Evolutionary conservation across 2,797 vertebrate species (phyloP).

Genomic region (Poeciliopsis presidionis): DNA sequence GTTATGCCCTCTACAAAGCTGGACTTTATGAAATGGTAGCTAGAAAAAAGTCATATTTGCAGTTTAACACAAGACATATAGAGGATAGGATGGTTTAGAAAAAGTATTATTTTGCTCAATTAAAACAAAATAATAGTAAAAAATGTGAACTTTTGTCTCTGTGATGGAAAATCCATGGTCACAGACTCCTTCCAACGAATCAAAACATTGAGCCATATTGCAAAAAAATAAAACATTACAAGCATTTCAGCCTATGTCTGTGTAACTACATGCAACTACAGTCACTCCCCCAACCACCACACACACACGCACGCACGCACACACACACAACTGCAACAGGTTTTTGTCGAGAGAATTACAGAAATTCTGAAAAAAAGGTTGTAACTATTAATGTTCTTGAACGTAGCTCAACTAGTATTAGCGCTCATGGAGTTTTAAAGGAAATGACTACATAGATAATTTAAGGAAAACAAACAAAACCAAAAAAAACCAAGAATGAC

Average conservation of each 20-base stretch:
- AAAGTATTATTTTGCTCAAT: not conserved
- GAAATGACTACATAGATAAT: not conserved
- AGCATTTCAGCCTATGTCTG: too few relatives aligned
- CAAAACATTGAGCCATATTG: not conserved
- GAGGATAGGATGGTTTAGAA: not conserved
- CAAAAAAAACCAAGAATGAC: not conserved
- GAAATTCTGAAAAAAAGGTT: not conserved
- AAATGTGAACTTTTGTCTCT: not conserved
- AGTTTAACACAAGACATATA: not conserved
- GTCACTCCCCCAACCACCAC: too few relatives aligned
- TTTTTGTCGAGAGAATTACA: not conserved
- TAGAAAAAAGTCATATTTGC: too few relatives aligned
- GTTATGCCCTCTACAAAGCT: not conserved
- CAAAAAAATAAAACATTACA: too few relatives aligned
- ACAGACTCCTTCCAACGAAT: not conserved
- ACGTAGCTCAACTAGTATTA: conserved; percentile 23
- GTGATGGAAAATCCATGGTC: not conserved
- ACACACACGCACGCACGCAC: not conserved
- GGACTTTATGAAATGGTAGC: too few relatives aligned
- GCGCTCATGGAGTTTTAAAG: not conserved
- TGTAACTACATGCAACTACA: too few relatives aligned
- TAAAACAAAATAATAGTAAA: not conserved
- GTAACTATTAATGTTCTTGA: not conserved
- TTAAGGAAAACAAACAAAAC: not conserved
- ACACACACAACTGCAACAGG: not conserved